Base-by-base conservation (phyloP, 2,888 invertebrate species). In the Taphrorychus bicolor region DNA sequence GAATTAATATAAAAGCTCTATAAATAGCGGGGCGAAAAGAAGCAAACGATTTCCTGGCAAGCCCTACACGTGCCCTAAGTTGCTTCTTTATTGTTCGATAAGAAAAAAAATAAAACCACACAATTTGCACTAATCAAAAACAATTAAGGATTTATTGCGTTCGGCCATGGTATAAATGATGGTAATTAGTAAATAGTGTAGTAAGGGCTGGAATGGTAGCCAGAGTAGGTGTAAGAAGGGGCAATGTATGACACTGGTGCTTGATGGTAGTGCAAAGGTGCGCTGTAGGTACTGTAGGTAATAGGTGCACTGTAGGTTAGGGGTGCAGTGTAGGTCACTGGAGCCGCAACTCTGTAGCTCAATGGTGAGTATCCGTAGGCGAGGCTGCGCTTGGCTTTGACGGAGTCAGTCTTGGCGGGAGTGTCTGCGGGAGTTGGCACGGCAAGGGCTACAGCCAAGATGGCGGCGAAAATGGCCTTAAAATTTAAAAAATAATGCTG, bases 381-480 rank as follows among this genome's bases (percentile, higher is more conserved):
- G 32, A 32, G 32, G 17, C 53, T 3, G 7, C 69, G 70, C 22
- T 69, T 64, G 11, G 69, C 65, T 53, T 66, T 65, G 14, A n/a
- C n/a, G n/a, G 72, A 68, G 57, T 71, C 69, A 32, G 72, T 66
- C 11, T 70, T 63, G n/a, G 71, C 54, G n/a, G n/a, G n/a, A 51
- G 63, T 59, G 19, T 71, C 66, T 62, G 70, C 67, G n/a, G 72
- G 70, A 21, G 69, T 66, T 40, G 73, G 72, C 17, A 54, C 60
- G 11, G 71, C 70, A 42, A 68, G 66, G 17, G 68, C 70, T 18
- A 66, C 60, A 18, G 73, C 72, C 59, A 73, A 66, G 62, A 73
- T 69, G 62, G 71, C 68, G 45, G 56, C 61, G 53, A 71, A 66
- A 32, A 72, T 57, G 41, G 69, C 59, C 72, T 72, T 69, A 69